These are phyloP conservation scores for Siderastrea radians DNA, from an alignment of 92 coral and sea anemone genomes.

Conservation along the genomic window DNA sequence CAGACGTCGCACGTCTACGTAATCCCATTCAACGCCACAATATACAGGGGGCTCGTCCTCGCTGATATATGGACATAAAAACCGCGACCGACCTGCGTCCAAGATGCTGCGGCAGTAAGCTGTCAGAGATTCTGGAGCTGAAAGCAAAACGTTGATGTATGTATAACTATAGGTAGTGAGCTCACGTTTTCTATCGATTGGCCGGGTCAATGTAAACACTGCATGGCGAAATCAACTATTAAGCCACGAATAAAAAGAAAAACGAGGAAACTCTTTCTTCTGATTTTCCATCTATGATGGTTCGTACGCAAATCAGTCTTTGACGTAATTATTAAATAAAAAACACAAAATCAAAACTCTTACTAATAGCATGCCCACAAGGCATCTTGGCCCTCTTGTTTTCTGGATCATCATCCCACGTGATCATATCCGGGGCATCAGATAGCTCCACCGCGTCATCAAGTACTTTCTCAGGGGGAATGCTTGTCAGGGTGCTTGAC, in stretches of 20 bases:
- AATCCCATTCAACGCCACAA: conserved; percentile 87
- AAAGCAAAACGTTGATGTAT: background rate
- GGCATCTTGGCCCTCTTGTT: conserved; percentile 95
- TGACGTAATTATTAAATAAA: too few relatives aligned
- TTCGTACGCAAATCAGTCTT: too few relatives aligned
- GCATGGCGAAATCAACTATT: too few relatives aligned
- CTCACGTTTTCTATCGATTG: background rate
- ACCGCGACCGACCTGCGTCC: conserved; percentile 75
- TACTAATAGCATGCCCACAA: conserved; percentile 94
- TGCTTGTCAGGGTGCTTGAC: conserved; percentile 36
- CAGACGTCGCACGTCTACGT: conserved; percentile 81
- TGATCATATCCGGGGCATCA: conserved; percentile 93
- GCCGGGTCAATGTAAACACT: background rate
- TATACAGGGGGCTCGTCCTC: conserved; percentile 66
- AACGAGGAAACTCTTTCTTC: too few relatives aligned
- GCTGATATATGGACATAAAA: conserved; percentile 83
- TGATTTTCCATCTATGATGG: too few relatives aligned
- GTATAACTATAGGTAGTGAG: background rate
- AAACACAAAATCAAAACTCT: background rate
- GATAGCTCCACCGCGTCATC: conserved; percentile 86
- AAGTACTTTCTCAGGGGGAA: conserved; percentile 65
- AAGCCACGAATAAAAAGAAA: too few relatives aligned
- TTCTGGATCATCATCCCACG: conserved; percentile 95
- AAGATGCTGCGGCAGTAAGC: conserved; percentile 86
- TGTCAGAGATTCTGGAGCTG: conserved; percentile 92